Percentiles rank a stretch among this genome's conserved stretches.
Evolutionary conservation across 30 jellyfish, hydroid and myxozoan genomes (phyloP).

Genomic region (Cassiopea andromeda): DNA sequence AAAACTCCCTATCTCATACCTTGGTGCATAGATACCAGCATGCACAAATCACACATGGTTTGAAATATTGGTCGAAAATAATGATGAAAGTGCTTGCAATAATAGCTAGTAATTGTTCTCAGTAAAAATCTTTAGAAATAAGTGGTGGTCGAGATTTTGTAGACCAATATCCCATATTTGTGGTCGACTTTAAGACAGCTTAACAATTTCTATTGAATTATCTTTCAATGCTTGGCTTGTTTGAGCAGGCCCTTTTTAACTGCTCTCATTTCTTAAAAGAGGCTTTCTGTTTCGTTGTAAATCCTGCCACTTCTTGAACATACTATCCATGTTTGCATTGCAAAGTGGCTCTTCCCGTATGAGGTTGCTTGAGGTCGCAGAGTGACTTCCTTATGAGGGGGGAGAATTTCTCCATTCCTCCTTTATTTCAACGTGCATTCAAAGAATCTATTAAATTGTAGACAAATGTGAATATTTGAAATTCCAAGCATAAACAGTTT

Average conservation of each 20-base stretch:
- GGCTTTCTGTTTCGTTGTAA: neutral
- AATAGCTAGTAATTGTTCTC: neutral
- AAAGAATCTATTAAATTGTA: neutral
- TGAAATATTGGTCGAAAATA: too few species aligned
- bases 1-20: too few species aligned
- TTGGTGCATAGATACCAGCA: too few species aligned
- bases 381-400: too few species aligned
- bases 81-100: neutral
- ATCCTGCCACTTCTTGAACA: neutral
- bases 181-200: conserved; percentile 8
- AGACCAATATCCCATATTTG: conserved; percentile 3
- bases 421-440: neutral
- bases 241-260: neutral
- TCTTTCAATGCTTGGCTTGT: conserved; percentile 3
- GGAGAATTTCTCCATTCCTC: neutral
- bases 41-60: too few species aligned
- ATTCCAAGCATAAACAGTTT: neutral
- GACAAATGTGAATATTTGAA: neutral
- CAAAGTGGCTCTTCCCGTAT: neutral
- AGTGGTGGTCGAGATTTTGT: neutral
- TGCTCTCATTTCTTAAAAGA: neutral
- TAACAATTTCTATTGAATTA: neutral
- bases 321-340: neutral
- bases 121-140: neutral
- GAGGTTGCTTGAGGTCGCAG: neutral